Evolutionary conservation across 2,888 invertebrate species (phyloP).

Genomic region (Aspidiotus rigidus): DNA sequence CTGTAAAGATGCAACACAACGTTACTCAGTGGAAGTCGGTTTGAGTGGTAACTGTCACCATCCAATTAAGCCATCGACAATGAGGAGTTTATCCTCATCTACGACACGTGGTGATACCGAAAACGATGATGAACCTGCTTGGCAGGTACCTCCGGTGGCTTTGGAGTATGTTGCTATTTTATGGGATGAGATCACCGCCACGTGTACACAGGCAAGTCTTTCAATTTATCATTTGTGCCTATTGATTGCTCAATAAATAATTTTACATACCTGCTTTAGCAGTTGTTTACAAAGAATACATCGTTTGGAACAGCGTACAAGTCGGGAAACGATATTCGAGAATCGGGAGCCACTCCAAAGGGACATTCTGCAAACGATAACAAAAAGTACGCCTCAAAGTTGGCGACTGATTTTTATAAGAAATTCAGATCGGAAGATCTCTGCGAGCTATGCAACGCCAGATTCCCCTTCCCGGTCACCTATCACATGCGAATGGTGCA

Average conservation of each 20-base stretch:
- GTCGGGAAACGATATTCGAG: neutral
- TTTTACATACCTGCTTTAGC: neutral
- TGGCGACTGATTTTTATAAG: constrained; percentile 34
- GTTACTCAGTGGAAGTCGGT: constrained; percentile 81
- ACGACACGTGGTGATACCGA: neutral
- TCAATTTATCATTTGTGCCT: constrained; percentile 16
- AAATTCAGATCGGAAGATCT: constrained; percentile 44
- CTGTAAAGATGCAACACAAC: constrained; percentile 59
- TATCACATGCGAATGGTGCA: constrained; percentile 85
- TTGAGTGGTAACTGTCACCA: constrained; percentile 47
- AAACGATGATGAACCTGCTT: constrained; percentile 45
- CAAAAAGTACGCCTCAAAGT: constrained; percentile 34
- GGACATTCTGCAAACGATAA: constrained; percentile 1
- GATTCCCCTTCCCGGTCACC: constrained; percentile 69
- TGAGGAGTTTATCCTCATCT: constrained; percentile 18
- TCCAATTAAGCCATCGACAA: constrained; percentile 30
- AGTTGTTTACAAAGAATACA: constrained; percentile 24
- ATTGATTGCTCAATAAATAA: neutral
- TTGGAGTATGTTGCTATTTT: constrained; percentile 75
- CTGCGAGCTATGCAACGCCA: constrained; percentile 82
- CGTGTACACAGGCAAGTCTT: constrained; percentile 54
- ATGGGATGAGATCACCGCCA: constrained; percentile 76
- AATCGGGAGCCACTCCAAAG: neutral
- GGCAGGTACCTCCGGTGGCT: constrained; percentile 75
- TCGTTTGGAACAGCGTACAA: constrained; percentile 22